These are phyloP conservation scores for Cyclina sinensis DNA, from an alignment of 1,140 invertebrate species.

Conservation along the genomic window DNA sequence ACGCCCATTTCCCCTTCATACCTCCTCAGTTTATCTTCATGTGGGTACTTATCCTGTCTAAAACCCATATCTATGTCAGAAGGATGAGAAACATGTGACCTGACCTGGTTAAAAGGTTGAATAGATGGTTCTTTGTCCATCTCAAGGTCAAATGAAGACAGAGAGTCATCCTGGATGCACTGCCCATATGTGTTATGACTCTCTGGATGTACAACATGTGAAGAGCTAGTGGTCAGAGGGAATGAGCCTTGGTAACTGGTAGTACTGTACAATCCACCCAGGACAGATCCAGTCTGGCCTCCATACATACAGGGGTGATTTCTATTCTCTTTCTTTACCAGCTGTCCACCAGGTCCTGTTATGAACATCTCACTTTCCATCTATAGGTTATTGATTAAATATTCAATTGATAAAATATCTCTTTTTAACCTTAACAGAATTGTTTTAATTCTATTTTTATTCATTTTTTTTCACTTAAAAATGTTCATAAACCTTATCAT, in stretches of 20 bases:
- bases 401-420: no score
- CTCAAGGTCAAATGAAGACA: conserved; percentile 50
- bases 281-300: not conserved
- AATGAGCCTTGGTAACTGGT: no score
- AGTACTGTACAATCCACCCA: no score
- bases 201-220: not conserved
- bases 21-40: conserved; percentile 36
- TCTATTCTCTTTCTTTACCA: not conserved
- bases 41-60: not conserved
- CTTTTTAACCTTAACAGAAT: no score
- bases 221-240: not conserved
- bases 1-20: not conserved
- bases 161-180: not conserved
- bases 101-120: not conserved
- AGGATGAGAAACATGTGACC: not conserved
- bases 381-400: no score
- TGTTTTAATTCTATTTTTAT: no score
- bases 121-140: conserved; percentile 46
- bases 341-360: not conserved
- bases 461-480: no score
- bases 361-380: not conserved
- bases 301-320: not conserved
- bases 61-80: not conserved
- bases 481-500: no score
- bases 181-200: not conserved